phyloP scores from a whole-genome alignment of 2,797 vertebrate genomes.

The Serranus cabrilla region DNA sequence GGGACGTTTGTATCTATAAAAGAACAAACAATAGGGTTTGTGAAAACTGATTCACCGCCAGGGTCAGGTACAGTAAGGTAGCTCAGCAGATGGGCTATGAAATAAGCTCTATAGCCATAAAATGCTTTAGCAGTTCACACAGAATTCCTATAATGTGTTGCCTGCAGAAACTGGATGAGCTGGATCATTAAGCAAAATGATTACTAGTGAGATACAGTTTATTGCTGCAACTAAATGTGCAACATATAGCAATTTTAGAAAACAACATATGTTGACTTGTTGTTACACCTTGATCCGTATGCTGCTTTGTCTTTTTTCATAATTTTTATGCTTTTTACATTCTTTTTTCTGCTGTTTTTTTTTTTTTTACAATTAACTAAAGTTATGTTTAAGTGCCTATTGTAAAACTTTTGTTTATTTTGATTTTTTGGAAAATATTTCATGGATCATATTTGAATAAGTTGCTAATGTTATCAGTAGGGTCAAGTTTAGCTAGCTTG shows the following conservation, averaged over 20 bases:
- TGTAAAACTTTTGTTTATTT: no score
- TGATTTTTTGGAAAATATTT: no score
- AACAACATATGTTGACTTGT: slow-evolving; percentile 20
- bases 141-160: slow-evolving; percentile 1
- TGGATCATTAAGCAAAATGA: slow-evolving; percentile 57
- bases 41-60: slow-evolving; percentile 36
- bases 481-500: no score
- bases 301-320: not conserved
- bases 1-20: slow-evolving; percentile 52
- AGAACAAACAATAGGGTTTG: slow-evolving; percentile 65
- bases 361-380: no score
- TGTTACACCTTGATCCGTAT: not conserved
- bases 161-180: slow-evolving; percentile 24
- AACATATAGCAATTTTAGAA: slow-evolving; percentile 2
- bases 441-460: no score
- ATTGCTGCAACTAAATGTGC: slow-evolving; percentile 37
- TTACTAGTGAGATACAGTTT: slow-evolving; percentile 36
- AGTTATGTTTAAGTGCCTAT: no score
- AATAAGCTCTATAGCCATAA: slow-evolving; percentile 49
- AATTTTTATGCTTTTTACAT: not conserved
- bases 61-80: slow-evolving; percentile 56
- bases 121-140: slow-evolving; percentile 32
- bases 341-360: no score
- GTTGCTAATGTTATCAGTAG: no score
- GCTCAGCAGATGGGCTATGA: slow-evolving; percentile 63